Evolutionary conservation across 2,888 invertebrate species (phyloP).

Genomic region (Lepidocyrtoides sp.): DNA sequence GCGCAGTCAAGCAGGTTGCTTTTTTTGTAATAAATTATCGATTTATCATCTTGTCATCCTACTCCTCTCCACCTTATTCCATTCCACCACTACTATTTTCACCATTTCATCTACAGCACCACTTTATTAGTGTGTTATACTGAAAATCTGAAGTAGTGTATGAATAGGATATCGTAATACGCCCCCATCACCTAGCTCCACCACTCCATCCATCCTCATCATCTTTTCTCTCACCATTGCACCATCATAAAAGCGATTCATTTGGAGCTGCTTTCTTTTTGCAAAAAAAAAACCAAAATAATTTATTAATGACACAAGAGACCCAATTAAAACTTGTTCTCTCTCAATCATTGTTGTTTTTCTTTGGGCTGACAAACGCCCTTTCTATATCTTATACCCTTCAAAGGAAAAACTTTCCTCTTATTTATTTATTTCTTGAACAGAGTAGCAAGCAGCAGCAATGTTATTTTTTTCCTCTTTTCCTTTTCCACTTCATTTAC

Average conservation of each 20-base stretch:
- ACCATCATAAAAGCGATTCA: too few species aligned
- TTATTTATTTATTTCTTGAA: neutral
- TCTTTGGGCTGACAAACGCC: neutral
- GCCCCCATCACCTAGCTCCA: neutral
- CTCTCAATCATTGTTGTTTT: neutral
- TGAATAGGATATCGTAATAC: neutral
- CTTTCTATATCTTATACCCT: neutral
- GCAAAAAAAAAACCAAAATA: neutral
- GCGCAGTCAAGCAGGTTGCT: neutral
- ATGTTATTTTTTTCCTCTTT: neutral
- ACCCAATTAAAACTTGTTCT: conserved; percentile 16
- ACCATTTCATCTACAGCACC: neutral
- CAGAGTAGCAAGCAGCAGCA: neutral
- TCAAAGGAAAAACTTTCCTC: neutral
- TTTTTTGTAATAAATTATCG: conserved; percentile 46
- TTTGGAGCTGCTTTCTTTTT: neutral
- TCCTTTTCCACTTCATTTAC: conserved; percentile 1
- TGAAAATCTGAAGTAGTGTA: neutral
- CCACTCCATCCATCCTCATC: too few species aligned
- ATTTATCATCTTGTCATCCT: conserved; percentile 59
- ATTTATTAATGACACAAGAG: conserved; percentile 38
- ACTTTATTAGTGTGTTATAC: neutral
- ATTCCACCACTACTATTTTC: neutral
- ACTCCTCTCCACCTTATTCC: neutral
- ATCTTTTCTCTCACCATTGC: too few species aligned